Percentiles rank a stretch among this genome's conserved stretches.
Evolutionary conservation across 2,797 vertebrate genomes (phyloP).

Genomic region (Takifugu ocellatus): DNA sequence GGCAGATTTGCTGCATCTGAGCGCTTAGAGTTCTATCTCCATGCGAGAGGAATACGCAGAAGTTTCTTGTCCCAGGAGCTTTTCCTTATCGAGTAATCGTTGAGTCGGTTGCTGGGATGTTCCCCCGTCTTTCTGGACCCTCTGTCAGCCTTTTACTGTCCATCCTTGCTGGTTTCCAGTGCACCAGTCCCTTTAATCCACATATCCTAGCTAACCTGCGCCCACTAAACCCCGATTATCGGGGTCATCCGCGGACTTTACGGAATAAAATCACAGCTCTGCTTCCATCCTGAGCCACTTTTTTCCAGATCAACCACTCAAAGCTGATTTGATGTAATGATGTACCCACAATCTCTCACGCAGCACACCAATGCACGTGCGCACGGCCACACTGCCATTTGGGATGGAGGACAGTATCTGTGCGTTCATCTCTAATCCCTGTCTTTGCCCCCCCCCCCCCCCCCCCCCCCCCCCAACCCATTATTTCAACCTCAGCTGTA

Average conservation of each 20-base stretch:
- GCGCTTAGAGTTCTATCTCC: constrained; percentile 42
- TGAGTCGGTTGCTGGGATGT: constrained; percentile 9
- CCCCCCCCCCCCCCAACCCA: constrained; percentile 38
- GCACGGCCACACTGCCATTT: constrained; percentile 37
- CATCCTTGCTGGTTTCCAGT: too few relatives aligned
- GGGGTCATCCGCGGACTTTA: constrained; percentile 48
- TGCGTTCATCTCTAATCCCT: constrained; percentile 69
- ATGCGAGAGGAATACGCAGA: too few relatives aligned
- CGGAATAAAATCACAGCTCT: constrained; percentile 47
- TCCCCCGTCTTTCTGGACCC: too few relatives aligned
- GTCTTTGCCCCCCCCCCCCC: constrained; percentile 36
- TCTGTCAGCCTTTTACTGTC: too few relatives aligned
- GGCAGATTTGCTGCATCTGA: constrained; percentile 42
- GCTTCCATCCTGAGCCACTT: constrained; percentile 58
- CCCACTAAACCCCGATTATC: constrained; percentile 45
- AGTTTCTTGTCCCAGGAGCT: not conserved
- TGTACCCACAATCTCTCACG: constrained; percentile 4
- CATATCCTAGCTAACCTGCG: constrained; percentile 26
- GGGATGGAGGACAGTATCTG: constrained; percentile 50
- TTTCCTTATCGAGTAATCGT: not conserved
- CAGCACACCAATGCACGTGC: not conserved
- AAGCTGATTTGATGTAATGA: constrained; percentile 58
- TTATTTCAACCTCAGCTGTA: constrained; percentile 26
- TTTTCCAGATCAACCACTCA: constrained; percentile 58
- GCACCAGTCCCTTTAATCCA: constrained; percentile 22